Percentiles rank a stretch among this genome's conserved stretches.
phyloP scores from a whole-genome alignment of 1,140 invertebrate genomes.

The silkworm (Bombyx mori) region ASM3026992v2 NC_085124.1:7394501-7395000 shows the following conservation, averaged over 20 bases:
- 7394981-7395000: not conserved
- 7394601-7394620: too few relatives aligned
- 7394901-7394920: slow-evolving; percentile 16
- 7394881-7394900: slow-evolving; percentile 43
- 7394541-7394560: too few relatives aligned
- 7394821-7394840: slow-evolving; percentile 32
- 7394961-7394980: not conserved
- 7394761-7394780: too few relatives aligned
- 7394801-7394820: slow-evolving; percentile 8
- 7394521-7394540: too few relatives aligned
- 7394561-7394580: too few relatives aligned
- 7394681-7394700: not conserved
- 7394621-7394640: too few relatives aligned
- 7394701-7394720: not conserved
- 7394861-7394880: slow-evolving; percentile 61
- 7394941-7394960: not conserved
- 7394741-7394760: not conserved
- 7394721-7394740: not conserved
- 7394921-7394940: slow-evolving; percentile 4
- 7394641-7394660: too few relatives aligned
- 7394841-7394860: slow-evolving; percentile 48
- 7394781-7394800: too few relatives aligned
- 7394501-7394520: too few relatives aligned
- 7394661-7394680: not conserved
- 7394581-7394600: too few relatives aligned